A percentile compares a stretch with the other conserved stretches of the same genome.
Conservation (phyloP, 2,797 vertebrate genomes). For the Sandelia bainsii region DNA sequence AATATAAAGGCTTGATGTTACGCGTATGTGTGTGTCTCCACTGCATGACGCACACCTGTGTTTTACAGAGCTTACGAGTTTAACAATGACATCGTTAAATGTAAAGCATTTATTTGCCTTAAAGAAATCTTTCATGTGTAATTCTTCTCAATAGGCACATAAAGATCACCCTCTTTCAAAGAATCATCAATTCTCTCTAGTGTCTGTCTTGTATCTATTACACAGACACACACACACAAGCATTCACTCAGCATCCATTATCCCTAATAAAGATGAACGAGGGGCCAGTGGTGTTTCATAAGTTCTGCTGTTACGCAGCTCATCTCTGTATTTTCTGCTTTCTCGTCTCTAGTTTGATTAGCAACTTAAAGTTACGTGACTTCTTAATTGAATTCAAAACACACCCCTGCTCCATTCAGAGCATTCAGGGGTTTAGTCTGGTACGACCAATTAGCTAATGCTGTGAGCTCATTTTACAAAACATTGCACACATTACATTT, state of each 20-base stretch:
- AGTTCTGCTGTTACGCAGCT: slow-evolving; percentile 1
- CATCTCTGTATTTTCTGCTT: neutral
- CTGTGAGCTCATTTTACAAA: neutral
- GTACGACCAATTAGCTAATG: neutral
- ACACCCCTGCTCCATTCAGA: neutral
- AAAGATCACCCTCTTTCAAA: neutral
- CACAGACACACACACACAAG: slow-evolving; percentile 12
- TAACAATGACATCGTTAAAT: neutral
- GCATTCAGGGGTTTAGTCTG: neutral
- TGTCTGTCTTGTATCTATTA: neutral
- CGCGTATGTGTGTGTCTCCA: slow-evolving; percentile 6
- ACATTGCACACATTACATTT: too few relatives aligned
- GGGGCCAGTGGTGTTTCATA: neutral
- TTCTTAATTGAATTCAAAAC: neutral
- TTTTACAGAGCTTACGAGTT: slow-evolving; percentile 13
- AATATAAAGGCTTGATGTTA: slow-evolving; percentile 25
- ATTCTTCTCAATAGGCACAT: neutral
- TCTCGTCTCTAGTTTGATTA: neutral
- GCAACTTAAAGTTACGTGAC: neutral
- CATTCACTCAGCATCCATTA: slow-evolving; percentile 13
- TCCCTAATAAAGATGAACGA: slow-evolving; percentile 18
- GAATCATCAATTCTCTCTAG: neutral
- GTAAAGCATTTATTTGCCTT: neutral
- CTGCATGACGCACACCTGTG: slow-evolving; percentile 43
- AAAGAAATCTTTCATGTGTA: neutral